phyloP scores from a whole-genome alignment of 1,140 invertebrate species.

The Drosophila tsacasi region DNA sequence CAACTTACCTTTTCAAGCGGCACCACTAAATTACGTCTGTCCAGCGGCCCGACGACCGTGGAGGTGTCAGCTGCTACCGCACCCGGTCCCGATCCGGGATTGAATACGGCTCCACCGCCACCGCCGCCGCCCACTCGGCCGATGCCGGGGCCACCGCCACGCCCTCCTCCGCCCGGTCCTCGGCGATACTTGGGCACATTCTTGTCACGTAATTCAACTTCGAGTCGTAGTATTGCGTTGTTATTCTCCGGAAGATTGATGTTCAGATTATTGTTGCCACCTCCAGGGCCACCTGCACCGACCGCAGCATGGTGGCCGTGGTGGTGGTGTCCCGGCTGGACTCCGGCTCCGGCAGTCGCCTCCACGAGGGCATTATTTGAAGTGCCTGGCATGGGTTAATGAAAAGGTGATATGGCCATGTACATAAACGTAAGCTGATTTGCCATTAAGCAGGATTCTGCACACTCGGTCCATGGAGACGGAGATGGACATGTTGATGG shows the following conservation, averaged over 20 bases:
- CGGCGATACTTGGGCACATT: constrained; percentile 81
- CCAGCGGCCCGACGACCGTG: constrained; percentile 48
- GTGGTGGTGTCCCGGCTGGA: constrained; percentile 37
- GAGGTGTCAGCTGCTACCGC: constrained; percentile 27
- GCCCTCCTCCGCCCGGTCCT: constrained; percentile 39
- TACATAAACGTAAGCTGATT: constrained; percentile 48
- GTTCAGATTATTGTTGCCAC: constrained; percentile 84
- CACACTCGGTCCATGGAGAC: not conserved
- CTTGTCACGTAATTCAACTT: constrained; percentile 86
- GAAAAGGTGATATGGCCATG: constrained; percentile 52
- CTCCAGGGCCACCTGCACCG: constrained; percentile 33
- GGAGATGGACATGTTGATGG: not conserved
- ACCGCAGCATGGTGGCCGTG: constrained; percentile 30
- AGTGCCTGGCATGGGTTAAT: constrained; percentile 71
- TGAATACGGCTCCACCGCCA: constrained; percentile 3
- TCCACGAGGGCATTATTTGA: constrained; percentile 65
- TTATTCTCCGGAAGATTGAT: constrained; percentile 84
- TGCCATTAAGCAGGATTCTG: constrained; percentile 28
- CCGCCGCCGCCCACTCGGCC: constrained; percentile 40
- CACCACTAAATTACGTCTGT: constrained; percentile 76
- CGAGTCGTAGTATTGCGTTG: constrained; percentile 84
- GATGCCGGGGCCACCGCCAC: constrained; percentile 36
- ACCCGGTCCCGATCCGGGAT: constrained; percentile 1
- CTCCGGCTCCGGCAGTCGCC: constrained; percentile 8
- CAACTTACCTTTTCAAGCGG: constrained; percentile 85